Evolutionary conservation across 2,888 invertebrate species (phyloP).

Genomic region (Trileptium ribeirensis): DNA sequence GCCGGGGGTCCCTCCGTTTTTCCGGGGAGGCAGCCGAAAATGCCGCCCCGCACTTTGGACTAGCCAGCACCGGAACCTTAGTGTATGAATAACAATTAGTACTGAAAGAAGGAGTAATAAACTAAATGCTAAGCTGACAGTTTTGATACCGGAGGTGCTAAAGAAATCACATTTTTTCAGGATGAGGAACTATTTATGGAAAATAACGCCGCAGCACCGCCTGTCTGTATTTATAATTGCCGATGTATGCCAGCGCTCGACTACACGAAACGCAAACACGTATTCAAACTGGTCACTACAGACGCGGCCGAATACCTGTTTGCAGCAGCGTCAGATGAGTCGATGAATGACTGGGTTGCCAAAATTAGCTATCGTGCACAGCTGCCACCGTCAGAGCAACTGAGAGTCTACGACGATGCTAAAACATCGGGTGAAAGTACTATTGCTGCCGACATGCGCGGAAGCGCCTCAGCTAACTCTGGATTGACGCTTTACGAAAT

Average conservation of each 20-base stretch:
- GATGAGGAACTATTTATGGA: constrained; percentile 77
- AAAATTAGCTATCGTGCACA: constrained; percentile 87
- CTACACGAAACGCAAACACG: constrained; percentile 88
- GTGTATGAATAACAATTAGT: no score
- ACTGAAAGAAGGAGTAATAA: no score
- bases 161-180: constrained; percentile 24
- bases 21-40: no score
- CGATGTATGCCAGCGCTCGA: constrained; percentile 77
- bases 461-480: no score
- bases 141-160: no score
- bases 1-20: no score
- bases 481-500: no score
- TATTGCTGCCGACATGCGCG: no score
- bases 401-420: constrained; percentile 70
- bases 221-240: constrained; percentile 61
- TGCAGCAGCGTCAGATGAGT: constrained; percentile 57
- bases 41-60: no score
- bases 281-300: constrained; percentile 65
- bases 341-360: constrained; percentile 54
- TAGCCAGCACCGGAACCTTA: no score
- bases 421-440: neutral
- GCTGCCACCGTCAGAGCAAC: constrained; percentile 77
- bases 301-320: constrained; percentile 92
- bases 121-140: no score
- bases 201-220: constrained; percentile 60